Evolutionary conservation across 2,113 vertebrate species (phyloP), one percentile per base, ranked within the genome.

Genomic region (Hippocampus zosterae): DNA sequence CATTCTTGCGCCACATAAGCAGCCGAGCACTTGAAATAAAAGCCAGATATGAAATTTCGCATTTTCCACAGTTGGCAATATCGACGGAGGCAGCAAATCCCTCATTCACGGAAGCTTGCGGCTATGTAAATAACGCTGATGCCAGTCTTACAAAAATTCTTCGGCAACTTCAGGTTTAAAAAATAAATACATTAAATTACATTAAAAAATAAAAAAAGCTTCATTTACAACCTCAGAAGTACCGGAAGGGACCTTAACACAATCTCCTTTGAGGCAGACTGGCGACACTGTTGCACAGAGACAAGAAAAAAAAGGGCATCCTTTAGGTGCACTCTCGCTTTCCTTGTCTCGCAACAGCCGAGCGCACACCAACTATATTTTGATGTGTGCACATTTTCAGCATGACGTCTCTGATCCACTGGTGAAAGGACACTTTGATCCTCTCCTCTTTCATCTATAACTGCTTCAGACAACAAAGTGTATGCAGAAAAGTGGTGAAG

Each of bases 51-150:
- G 55, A 74, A 78, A 70, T 73, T 67, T 53, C 15, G 71, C 21
- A 73, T 78, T 72, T 77, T 75, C 68, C 62, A 76, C 64, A 57
- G 63, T 10, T 29, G 62, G 60, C 64, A 75, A 79, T 48, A 70
- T 50, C 23, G 37, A 1, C 7, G 74, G 74, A 74, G 71, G 80
- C 70, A 75, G 76, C 29, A 11, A 29, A 69, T 64, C 18, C 0
- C 72, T 84, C 69, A 68, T 83, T 77, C 77, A 60, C 60, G 75
- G 82, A 74, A 53, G 59, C 70, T 80, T 4, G 2, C 79, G 70
- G 78, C 85, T 83, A 64, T 76, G 77, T 57, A 72, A 84, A 83
- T 81, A 79, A 76, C 61, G 81, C 71, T 25, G 62, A 62, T 50
- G 72, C 78, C 77, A 64, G 80, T 80, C 80, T 83, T 71, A 80